Conservation (phyloP, 2,797 vertebrate species). For the Scolopax rusticola region DNA sequence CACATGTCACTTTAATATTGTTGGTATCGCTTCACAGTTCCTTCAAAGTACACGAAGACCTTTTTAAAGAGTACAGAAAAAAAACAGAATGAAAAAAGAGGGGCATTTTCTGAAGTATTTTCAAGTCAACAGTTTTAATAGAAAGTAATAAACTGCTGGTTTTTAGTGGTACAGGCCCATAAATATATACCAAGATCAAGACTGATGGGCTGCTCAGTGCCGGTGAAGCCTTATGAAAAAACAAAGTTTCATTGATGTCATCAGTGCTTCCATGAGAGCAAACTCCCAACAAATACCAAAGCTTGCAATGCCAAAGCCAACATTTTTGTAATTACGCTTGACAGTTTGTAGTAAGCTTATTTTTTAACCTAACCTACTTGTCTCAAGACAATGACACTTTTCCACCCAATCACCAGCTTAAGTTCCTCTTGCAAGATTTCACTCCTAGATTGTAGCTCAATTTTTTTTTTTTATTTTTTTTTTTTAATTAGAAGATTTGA, state of each 20-base stretch:
- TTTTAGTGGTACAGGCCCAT: neutral
- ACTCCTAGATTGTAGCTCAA: neutral
- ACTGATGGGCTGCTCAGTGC: neutral
- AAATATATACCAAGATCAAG: neutral
- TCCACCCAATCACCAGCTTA: neutral
- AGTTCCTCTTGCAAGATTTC: neutral
- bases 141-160: neutral
- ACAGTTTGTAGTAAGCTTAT: neutral
- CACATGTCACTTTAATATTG: neutral
- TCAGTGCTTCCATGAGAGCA: neutral
- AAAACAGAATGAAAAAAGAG: fast-evolving
- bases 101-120: neutral
- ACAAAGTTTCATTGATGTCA: neutral
- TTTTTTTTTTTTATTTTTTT: neutral
- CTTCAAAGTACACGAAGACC: neutral
- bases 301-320: neutral
- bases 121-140: neutral
- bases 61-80: neutral
- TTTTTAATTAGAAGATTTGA: neutral
- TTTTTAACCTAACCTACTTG: neutral
- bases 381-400: neutral
- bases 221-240: neutral
- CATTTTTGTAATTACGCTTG: neutral
- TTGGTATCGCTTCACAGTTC: neutral
- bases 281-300: neutral